A percentile compares a stretch with the other conserved stretches of the same genome.
Conservation (phyloP, 2,113 vertebrate genomes). For the Percina caprodes region DNA sequence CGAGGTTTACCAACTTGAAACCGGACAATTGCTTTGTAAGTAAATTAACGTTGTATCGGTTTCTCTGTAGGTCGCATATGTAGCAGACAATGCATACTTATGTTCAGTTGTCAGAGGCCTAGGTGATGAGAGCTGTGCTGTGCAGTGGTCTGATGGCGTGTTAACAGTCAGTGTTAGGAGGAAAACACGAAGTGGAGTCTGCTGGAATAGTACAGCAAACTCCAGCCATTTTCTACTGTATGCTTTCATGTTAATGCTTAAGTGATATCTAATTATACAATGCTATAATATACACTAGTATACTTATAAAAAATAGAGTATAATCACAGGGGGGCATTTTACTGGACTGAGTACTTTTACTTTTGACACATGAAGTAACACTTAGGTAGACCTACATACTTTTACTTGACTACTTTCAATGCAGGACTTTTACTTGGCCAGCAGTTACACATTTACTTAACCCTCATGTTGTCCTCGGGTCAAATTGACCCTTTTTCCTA, state of each 20-base stretch:
- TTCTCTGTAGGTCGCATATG: not conserved
- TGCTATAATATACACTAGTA: not conserved
- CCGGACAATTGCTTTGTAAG: constrained; percentile 22
- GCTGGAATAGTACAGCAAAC: constrained; percentile 3
- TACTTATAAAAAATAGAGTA: too few species aligned
- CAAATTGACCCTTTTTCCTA: too few species aligned
- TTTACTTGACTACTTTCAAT: not conserved
- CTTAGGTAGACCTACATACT: too few species aligned
- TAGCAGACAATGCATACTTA: constrained; percentile 31
- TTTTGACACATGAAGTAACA: not conserved
- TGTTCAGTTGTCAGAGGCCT: constrained; percentile 40
- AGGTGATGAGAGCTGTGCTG: constrained; percentile 40
- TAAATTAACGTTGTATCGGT: not conserved
- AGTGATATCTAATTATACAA: not conserved
- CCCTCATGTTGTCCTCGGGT: too few species aligned
- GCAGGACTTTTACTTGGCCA: not conserved
- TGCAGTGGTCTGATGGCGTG: constrained; percentile 78
- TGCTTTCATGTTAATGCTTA: not conserved
- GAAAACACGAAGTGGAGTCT: constrained; percentile 1
- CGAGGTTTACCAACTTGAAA: not conserved
- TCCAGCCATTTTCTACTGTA: rapidly evolving
- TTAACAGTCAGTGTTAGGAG: constrained; percentile 14
- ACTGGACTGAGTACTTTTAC: not conserved
- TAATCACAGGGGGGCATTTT: not conserved
- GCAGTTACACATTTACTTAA: too few species aligned